Evolutionary conservation across 2,113 vertebrate species (phyloP).

Genomic region (Xyrauchen texanus): DNA sequence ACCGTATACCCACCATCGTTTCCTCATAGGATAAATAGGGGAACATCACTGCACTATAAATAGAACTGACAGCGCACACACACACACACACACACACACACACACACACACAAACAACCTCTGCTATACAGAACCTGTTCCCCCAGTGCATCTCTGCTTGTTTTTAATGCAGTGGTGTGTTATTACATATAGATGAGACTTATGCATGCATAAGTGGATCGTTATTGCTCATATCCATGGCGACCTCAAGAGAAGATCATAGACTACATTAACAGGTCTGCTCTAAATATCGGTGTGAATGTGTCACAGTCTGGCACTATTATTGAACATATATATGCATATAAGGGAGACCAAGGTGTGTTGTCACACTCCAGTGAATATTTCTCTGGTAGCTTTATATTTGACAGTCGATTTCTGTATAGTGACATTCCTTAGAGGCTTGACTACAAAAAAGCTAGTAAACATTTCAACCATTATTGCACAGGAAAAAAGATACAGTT

Average conservation of each 20-base stretch:
- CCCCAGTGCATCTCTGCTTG: background rate
- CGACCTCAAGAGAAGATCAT: background rate
- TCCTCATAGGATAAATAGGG: conserved; percentile 32
- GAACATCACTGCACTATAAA: conserved; percentile 48
- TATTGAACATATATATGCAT: no score
- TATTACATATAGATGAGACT: background rate
- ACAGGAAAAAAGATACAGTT: no score
- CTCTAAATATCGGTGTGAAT: background rate
- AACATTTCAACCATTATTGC: no score
- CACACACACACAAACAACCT: conserved; percentile 8
- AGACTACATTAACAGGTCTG: background rate
- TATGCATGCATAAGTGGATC: no score
- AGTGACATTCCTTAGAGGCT: no score
- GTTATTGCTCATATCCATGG: background rate
- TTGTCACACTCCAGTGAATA: no score
- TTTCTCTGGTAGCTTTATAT: no score
- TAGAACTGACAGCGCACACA: conserved; percentile 47
- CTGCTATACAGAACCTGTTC: background rate
- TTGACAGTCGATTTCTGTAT: no score
- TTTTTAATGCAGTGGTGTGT: background rate
- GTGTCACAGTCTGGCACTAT: no score
- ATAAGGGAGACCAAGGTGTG: no score
- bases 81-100: no score
- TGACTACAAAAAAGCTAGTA: no score
- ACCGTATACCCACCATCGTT: conserved; percentile 35